Evolutionary conservation across 2,113 vertebrate genomes (phyloP), one percentile per base, ranked within the genome.

Genomic region (Condylura cristata): DNA sequence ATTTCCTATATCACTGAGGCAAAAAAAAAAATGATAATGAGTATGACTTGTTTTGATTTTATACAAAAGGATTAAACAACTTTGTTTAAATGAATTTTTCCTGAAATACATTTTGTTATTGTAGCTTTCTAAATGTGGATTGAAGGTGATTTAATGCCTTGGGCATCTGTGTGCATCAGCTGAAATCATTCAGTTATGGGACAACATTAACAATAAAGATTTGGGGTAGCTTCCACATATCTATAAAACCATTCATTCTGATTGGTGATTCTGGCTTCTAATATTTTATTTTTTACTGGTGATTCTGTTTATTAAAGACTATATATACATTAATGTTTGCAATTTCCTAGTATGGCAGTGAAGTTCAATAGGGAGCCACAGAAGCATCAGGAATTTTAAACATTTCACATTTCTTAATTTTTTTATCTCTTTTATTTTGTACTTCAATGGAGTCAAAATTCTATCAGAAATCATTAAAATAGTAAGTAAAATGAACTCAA

Each of bases 81-180:
- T 76, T 86, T 37, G 16, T 68, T 90, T 74, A 89, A 72, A 93
- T 89, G 86, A 60, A 83, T 93, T 95, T 95, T 53, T 89, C 68
- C 41, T 68, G 75, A 71, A 86, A 91, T 72, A 28, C 24, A 92
- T 86, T 94, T 90, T 90, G 28, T 83, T 89, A 72, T 51, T 39
- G 4, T 37, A 95, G 51, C 75, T 72, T 93, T 91, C 87, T 83
- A 86, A 95, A 96, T 94, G 51, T 82, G 13, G 18, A 78, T 58
- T 78, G 20, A 87, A 53, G 70, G 75, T 93, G 26, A 92, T 91
- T 34, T 86, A 84, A 80, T 94, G 78, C 51, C 63, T 79, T 78
- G 17, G 28, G 51, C 8, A 63, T 71, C 78, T 92, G 0, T 9
- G 66, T 68, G 18, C 39, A 72, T 91, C 58, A 94, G 71, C 30